Evolutionary conservation across 2,888 invertebrate genomes (phyloP), one percentile per base, ranked within the genome.

Genomic region (Linnaemya vulpina): DNA sequence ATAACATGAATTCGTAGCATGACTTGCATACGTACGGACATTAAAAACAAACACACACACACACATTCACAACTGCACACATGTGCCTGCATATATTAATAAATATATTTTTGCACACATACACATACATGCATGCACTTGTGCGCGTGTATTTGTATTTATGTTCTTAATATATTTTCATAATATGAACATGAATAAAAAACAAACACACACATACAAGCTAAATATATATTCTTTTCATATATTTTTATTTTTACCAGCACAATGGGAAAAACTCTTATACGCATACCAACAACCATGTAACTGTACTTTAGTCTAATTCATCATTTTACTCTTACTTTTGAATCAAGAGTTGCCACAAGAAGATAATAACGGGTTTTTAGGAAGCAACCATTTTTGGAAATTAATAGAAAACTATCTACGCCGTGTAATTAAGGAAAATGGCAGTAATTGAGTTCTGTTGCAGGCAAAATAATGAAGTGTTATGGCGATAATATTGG

Each of bases 291-390:
- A 67, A 15, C 53, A 53, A 30, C 30, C 65, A 22, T 46, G 46
- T 22, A 70, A 68, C 68, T 38, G 46, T 46, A 67, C 46, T 40
- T n/a, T 53, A 53, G 35, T 68, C 35, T 58, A 58, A 79, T 73
- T 67, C 65, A 25, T 67, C 46, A 51, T 65, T 82, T 76, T 63
- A 65, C 71, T 82, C 49, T 82, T 71, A 76, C 76, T 82, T 82
- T 82, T 70, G 15, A 63, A 46, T 70, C 63, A 63, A 82, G 70
- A 46, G 76, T 82, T 82, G 76, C 71, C 76, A 76, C n/a, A 65
- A 75, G 46, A 7, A 63, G 15, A 35, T 35, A 55, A 53, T 62
- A 75, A 58, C 8, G 13, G 15, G 8, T 65, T 46, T 58, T 22
- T 10, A 13, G 30, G 13, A 4, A 17, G 25, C 51, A 20, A n/a